Conservation (phyloP, 1,140 invertebrate genomes). For the Lasaia peninsularis region DNA sequence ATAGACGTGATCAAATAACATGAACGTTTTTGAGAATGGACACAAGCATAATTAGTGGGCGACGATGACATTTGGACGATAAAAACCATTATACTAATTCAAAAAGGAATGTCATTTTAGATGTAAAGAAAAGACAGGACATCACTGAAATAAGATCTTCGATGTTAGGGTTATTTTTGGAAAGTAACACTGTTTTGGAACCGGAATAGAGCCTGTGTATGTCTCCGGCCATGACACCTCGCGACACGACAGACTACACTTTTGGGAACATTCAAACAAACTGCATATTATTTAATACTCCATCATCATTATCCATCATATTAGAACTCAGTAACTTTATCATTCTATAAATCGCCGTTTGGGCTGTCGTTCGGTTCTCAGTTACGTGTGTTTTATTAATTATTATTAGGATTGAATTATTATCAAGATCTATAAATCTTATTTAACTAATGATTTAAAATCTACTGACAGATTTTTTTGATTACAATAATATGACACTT, state of each 20-base stretch:
- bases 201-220: conserved; percentile 25
- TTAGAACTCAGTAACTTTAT: neutral
- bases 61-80: conserved; percentile 44
- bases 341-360: neutral
- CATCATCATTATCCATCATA: neutral
- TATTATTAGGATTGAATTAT: neutral
- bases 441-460: neutral
- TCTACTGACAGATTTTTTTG: neutral
- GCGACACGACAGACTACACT: neutral
- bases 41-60: conserved; percentile 44
- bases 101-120: conserved; percentile 52
- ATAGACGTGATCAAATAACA: conserved; percentile 38
- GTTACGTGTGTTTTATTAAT: neutral
- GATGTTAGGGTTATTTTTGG: conserved; percentile 35
- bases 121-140: conserved; percentile 43
- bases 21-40: conserved; percentile 26
- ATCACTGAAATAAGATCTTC: conserved; percentile 42
- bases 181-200: conserved; percentile 30
- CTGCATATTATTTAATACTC: neutral
- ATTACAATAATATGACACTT: neutral
- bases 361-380: neutral
- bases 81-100: conserved; percentile 51
- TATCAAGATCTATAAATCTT: neutral
- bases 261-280: neutral
- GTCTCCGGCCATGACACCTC: neutral